These are phyloP conservation scores for Hestina assimilis DNA, from an alignment of 1,140 invertebrate genomes.

Conservation along the genomic window DNA sequence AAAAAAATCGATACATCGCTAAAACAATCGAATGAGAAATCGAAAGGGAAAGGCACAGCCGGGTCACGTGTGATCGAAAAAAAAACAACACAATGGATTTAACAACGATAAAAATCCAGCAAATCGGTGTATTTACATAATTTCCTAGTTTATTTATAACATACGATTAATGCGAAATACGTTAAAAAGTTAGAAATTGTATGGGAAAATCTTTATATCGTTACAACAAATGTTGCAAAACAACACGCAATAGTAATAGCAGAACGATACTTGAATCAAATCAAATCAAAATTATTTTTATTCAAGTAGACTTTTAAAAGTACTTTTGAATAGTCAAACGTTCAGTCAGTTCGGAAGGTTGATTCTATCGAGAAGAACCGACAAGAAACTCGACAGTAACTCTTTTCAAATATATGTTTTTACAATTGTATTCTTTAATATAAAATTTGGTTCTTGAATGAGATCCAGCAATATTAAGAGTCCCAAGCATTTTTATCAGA, in stretches of 20 bases:
- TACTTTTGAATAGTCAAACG: neutral
- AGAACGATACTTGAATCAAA: no score
- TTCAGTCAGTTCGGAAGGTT: neutral
- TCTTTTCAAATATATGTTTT: neutral
- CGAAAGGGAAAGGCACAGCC: slow-evolving; percentile 13
- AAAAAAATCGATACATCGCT: slow-evolving; percentile 2
- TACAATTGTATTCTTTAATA: no score
- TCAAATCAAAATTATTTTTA: no score
- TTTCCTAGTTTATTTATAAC: slow-evolving; percentile 13
- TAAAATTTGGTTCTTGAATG: no score
- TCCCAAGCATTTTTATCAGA: no score
- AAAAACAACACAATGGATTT: slow-evolving; percentile 13
- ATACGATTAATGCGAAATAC: slow-evolving; percentile 10
- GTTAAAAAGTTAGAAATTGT: slow-evolving; percentile 18
- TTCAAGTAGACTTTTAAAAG: neutral
- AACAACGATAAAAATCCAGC: slow-evolving; percentile 5
- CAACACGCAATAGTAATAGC: neutral
- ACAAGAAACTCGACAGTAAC: neutral
- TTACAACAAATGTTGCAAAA: neutral
- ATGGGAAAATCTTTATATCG: slow-evolving; percentile 26
- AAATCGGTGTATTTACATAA: slow-evolving; percentile 6
- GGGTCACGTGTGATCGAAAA: slow-evolving; percentile 7
- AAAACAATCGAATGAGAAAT: slow-evolving; percentile 15
- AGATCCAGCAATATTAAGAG: no score
- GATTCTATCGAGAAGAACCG: neutral